Evolutionary conservation across 2,888 invertebrate species (phyloP).

Genomic region (Lepidocyrtoides sp.): DNA sequence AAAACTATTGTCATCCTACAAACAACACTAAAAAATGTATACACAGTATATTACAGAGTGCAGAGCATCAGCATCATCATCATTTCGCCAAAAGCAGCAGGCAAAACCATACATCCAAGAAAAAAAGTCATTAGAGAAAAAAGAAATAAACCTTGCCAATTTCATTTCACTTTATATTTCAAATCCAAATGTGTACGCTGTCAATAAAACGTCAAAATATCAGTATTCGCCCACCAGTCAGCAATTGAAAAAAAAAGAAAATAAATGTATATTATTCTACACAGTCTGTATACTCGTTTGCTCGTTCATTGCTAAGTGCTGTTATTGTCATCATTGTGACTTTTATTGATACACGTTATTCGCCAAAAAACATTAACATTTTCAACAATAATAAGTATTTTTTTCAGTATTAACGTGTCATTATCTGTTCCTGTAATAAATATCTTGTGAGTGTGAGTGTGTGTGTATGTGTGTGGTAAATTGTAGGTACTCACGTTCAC

Average conservation of each 20-base stretch:
- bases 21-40: neutral
- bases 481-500: neutral
- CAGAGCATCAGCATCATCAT: no score
- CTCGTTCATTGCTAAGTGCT: neutral
- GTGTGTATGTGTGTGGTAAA: neutral
- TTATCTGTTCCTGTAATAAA: neutral
- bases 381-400: constrained; percentile 20
- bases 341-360: constrained; percentile 36
- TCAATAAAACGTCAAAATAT: constrained; percentile 81
- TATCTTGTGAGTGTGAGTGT: neutral
- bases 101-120: constrained; percentile 41
- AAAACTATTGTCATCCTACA: constrained; percentile 1
- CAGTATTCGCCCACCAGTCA: constrained; percentile 60
- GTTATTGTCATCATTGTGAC: constrained; percentile 32
- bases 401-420: neutral
- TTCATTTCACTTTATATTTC: constrained; percentile 66
- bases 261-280: neutral
- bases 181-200: constrained; percentile 70
- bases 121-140: constrained; percentile 64
- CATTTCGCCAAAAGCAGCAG: neutral
- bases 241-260: constrained; percentile 24
- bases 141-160: constrained; percentile 54
- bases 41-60: neutral
- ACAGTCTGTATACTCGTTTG: neutral
- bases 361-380: constrained; percentile 22